Base-by-base conservation (phyloP, 2,797 vertebrate genomes). In the Gymnocypris eckloni region DNA sequence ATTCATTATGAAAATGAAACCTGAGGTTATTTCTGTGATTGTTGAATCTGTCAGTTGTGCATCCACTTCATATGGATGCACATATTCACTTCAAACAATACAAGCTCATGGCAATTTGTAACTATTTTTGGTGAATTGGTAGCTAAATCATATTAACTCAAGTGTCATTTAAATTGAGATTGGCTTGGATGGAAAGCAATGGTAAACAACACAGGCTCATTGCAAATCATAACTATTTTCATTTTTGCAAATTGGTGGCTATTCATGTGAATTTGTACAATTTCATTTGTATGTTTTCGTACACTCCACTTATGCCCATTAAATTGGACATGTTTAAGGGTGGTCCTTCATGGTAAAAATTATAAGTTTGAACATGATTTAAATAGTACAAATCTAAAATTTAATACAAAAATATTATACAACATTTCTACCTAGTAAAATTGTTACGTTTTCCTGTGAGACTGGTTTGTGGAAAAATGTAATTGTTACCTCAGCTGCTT, bases 1-100 rank as follows among this genome's bases (percentile, higher is more conserved):
- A 50, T 18, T 18, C 43, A 15, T 37, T 22, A 67, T 48, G 61
- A 66, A 80, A 64, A 39, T 50, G 71, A 75, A 83, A 83, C n/a
- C 41, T 11, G 54, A 83, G 81, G 6, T 13, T 48, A 45, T 56
- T 75, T 72, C 28, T 73, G 25, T 16, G 20, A 50, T 37, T 72
- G 54, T 22, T 72, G 33, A 13, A 83, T 75, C 56, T 66, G 43
- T 50, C 25, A 22, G 43, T 64, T 13, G 25, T n/a, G 59, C 56
- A 72, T 56, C 22, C 39, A 61, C 22, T 41, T 45, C 39, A 79
- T 79, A 12, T 33, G 78, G 28, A 33, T 33, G 28, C 28, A 33
- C 28, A 33, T 33, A 33, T 33, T 33, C 28, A 33, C 28, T 33
- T 33, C 28, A 33, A 43, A 22, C 7, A 67, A 67, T 6, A 67